Evolutionary conservation across 1,140 invertebrate species (phyloP), one percentile per base, ranked within the genome.

Genomic region (Condylostylus longicornis): DNA sequence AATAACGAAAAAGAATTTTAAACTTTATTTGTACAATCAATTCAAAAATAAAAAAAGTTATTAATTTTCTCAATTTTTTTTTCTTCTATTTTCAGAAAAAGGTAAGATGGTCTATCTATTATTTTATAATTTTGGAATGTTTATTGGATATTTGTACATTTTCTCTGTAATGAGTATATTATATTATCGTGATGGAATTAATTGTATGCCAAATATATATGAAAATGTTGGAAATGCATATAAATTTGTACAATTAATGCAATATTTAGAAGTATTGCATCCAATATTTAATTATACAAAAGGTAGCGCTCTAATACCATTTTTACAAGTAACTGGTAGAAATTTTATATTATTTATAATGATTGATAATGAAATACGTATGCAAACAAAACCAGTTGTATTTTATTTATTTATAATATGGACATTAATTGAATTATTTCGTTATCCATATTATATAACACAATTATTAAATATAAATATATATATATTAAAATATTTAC

Each of bases 91-190:
- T 71, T 38, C 69, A 79, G 75, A 89, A 61, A 76, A 82, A 51
- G 67, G 81, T 9, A 81, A 79, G 48, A 85, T 82, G 51, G 79
- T 84, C 0, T 95, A 95, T 58, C 62, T 94, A 31, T 73, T 87
- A 38, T 61, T 90, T 31, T 95, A 94, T 63, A 95, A 94, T 63
- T 62, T 94, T 38, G 83, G 79, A 54, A 89, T 93, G 71, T 88
- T 86, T 58, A 69, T 91, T 41, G 86, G 86, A 8, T 94, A 79
- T 57, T 64, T 74, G 5, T 93, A 88, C 50, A 67, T 91, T 20
- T 50, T 86, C 14, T 55, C 67, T 15, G 77, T 89, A 10, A 75
- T 94, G 61, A 61, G 60, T 2, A 71, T 88, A 13, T 66, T 76
- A 35, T 89, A 82, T 56, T 66, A 71, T 1, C 77, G 74, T 47